phyloP scores from a whole-genome alignment of 2,113 vertebrate species.

The Daphoenositta chrysoptera region DNA sequence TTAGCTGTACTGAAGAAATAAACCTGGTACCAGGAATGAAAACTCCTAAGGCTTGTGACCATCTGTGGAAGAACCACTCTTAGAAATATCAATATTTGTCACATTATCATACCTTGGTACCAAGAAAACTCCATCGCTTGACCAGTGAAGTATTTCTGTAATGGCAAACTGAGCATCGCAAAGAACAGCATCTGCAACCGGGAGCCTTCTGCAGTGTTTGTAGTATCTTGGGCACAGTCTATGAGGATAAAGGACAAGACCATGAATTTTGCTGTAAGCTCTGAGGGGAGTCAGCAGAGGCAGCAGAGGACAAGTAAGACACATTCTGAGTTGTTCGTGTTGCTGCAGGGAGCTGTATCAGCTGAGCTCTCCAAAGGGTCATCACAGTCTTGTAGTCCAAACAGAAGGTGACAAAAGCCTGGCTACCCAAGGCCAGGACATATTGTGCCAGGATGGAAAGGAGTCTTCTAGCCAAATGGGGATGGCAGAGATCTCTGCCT shows the following conservation, averaged over 20 bases:
- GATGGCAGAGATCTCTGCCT: not conserved
- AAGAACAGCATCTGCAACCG: not conserved
- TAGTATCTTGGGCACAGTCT: not conserved
- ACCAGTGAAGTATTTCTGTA: not conserved
- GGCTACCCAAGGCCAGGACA: not conserved
- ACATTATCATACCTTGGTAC: not conserved
- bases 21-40: not conserved
- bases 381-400: not conserved
- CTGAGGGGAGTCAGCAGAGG: not conserved
- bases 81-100: not conserved
- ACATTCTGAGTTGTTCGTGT: not conserved
- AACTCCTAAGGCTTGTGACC: not conserved
- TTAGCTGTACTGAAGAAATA: not conserved
- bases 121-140: not conserved
- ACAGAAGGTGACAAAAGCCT: not conserved
- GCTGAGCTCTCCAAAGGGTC: not conserved
- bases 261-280: not conserved
- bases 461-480: not conserved
- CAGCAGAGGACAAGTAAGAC: not conserved
- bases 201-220: not conserved
- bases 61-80: not conserved
- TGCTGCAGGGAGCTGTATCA: not conserved
- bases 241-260: not conserved
- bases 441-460: not conserved
- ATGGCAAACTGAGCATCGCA: not conserved